Evolutionary conservation across 2,797 vertebrate species (phyloP), one percentile per base, ranked within the genome.

Genomic region (Helarctos malayanus): DNA sequence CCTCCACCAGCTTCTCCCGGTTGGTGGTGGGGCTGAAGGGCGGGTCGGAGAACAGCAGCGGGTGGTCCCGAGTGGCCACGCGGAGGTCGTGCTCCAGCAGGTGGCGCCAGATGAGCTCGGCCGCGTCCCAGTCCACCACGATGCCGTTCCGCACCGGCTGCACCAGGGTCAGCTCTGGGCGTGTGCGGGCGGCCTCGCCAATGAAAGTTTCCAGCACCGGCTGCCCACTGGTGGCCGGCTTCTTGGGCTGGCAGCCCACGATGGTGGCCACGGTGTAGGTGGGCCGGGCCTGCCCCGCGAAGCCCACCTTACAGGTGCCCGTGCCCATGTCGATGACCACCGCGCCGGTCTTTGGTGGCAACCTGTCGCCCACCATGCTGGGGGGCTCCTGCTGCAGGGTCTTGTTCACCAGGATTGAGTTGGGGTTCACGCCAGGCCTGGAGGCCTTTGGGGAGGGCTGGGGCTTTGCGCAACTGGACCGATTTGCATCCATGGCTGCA

Each of bases 1-100:
- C 76, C 63, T 98, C 98, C 27, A 97, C 97, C 52, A 98, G 76
- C 81, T 98, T 98, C 90, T 98, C 98, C 3, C 95, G 73, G 94
- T 98, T 98, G n/a, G 97, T 98, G 25, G 81, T 32, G 2, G 98
- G 98, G 87, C 97, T 98, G 94, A 98, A 98, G 15, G 95, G 98
- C 0, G 97, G 97, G 41, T 98, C 98, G 0, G 98, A 98, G 97
- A 98, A 97, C 3, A 98, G 89, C 49, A 98, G 94, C 0, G 98
- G 97, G 35, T 98, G 98, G 12, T 98, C 97, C 61, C 63, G 61
- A 0, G 98, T 61, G 25, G 41, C 45, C 23, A 97, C 95, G 21
- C 32, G 71, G 11, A 98, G 98, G 63, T 98, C 97, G 7, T 97
- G 92, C 63, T 98, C 95, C 79, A 98, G 92, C 35, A 98, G 23